These are phyloP conservation scores for Brachystomella parvula DNA, from an alignment of 1,140 invertebrate species.

Conservation along the genomic window DNA sequence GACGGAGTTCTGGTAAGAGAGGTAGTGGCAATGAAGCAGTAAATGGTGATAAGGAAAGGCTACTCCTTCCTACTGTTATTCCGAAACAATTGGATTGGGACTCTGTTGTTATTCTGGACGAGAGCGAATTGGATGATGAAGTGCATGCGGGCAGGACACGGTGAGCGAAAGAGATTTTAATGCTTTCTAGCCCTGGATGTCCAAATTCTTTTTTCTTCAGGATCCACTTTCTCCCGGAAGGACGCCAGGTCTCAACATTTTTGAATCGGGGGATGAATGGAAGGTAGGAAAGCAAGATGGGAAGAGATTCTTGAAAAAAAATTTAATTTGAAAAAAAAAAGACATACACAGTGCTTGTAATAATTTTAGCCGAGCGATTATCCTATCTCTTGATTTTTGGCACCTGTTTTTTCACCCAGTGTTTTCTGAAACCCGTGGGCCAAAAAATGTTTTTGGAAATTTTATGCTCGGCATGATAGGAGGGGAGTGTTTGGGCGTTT, in stretches of 20 bases:
- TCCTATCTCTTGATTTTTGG: too few relatives aligned
- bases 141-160: background rate
- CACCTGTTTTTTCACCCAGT: too few relatives aligned
- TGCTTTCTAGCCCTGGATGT: background rate
- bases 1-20: background rate
- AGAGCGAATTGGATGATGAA: background rate
- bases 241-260: conserved; percentile 31
- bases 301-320: too few relatives aligned
- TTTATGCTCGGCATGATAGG: too few relatives aligned
- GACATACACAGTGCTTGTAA: too few relatives aligned
- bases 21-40: background rate
- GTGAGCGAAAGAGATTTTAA: background rate
- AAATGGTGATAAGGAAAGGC: too few relatives aligned
- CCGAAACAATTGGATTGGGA: conserved; percentile 1
- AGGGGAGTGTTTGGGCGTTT: too few relatives aligned
- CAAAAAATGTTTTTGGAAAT: too few relatives aligned
- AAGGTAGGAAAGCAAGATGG: conserved; percentile 22
- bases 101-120: background rate
- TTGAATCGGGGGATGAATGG: conserved; percentile 31
- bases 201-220: background rate
- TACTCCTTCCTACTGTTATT: too few relatives aligned
- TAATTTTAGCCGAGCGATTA: too few relatives aligned
- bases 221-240: conserved; percentile 24
- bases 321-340: too few relatives aligned
- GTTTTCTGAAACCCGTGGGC: too few relatives aligned